phyloP scores from a whole-genome alignment of 1,140 invertebrate species.

The Drosophila kanapiae region DNA sequence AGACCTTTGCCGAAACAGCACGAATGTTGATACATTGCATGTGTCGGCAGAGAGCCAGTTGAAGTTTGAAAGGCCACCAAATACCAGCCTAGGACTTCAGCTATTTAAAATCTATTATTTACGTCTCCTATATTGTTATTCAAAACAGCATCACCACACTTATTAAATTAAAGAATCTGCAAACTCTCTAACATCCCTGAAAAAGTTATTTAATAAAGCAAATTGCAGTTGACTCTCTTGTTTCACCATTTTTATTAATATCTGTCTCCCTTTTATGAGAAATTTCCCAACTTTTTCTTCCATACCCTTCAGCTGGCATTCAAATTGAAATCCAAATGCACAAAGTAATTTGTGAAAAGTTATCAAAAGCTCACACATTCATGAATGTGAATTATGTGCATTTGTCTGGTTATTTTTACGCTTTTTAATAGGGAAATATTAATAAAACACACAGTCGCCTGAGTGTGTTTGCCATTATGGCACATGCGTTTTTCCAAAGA shows the following conservation, averaged over 20 bases:
- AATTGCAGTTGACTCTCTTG: neutral
- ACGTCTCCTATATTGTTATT: neutral
- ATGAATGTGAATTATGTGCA: constrained; percentile 25
- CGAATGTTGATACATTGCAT: too few relatives aligned
- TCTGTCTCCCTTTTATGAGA: neutral
- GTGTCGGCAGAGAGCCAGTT: too few relatives aligned
- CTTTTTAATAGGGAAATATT: constrained; percentile 70
- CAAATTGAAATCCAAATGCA: constrained; percentile 58
- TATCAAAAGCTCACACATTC: constrained; percentile 46
- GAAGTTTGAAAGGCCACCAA: too few relatives aligned
- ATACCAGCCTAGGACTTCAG: too few relatives aligned
- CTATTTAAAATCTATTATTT: neutral
- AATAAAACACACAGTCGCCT: constrained; percentile 57
- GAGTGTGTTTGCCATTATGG: constrained; percentile 39
- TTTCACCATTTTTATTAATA: constrained; percentile 3
- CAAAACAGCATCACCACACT: neutral
- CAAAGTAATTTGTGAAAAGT: constrained; percentile 64
- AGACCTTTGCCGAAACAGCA: too few relatives aligned
- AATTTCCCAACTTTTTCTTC: constrained; percentile 1
- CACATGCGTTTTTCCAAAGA: constrained; percentile 35
- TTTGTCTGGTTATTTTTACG: constrained; percentile 30
- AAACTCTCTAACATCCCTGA: too few relatives aligned
- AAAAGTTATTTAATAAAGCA: neutral
- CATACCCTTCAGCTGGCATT: neutral
- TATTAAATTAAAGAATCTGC: neutral